Evolutionary conservation across 2,797 vertebrate species (phyloP), one percentile per base, ranked within the genome.

Genomic region (Macropus fuliginosus): DNA sequence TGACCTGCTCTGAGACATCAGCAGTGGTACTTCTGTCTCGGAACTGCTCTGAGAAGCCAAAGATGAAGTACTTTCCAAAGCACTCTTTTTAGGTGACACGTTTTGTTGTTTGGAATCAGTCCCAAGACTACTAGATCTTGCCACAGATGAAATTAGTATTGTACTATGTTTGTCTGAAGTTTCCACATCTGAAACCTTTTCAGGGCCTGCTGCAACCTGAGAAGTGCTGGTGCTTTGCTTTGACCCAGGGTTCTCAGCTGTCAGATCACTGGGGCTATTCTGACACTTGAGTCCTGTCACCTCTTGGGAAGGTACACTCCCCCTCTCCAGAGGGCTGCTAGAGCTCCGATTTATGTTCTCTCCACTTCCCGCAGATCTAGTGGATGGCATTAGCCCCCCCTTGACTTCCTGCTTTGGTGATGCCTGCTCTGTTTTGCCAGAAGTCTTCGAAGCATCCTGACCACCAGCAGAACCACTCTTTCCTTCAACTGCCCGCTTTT

Each of bases 401-500:
- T 1, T 13, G 95, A 92, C 98, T 97, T 98, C 98, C 93, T 97
- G 97, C 92, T 97, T 98, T 66, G 94, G 93, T 91, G 97, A 95
- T 0, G 66, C 59, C 24, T 93, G 95, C 87, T 98, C 97, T 56
- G 92, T 92, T 97, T 98, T 97, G 95, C 97, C 97, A 90, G 97
- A 95, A 93, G 46, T 93, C 95, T 98, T 98, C 90, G 94, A 90
- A 74, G 97, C 98, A 95, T 98, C 98, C 95, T 97, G 97, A 91
- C 97, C 96, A 98, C 96, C 98, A 56, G 98, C 95, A 96, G 96
- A 97, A 93, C 91, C 97, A 96, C 9, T 98, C 94, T 97, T 98
- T 95, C 98, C 98, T 92, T 98, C 98, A 93, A 97, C 28, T 96
- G 97, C 96, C 97, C 98, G 97, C 94, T 98, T 99, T 97, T 98